Base-by-base conservation (phyloP, 2,888 invertebrate genomes). In the Zhengitettix transpicula region DNA sequence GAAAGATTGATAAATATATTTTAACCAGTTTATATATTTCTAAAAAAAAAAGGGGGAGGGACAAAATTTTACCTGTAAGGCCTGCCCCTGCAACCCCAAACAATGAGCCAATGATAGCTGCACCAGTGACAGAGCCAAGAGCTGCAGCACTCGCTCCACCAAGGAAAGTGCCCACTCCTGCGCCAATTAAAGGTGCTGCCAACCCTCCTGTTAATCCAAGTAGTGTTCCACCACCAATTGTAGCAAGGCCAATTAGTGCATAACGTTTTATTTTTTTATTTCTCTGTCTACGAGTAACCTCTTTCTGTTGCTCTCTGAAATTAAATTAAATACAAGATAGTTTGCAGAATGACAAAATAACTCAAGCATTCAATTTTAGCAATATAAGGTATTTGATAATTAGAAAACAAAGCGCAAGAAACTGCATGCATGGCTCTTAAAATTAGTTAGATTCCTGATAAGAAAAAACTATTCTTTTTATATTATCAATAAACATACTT, bases 31-130 rank as follows among this genome's bases (percentile, higher is more conserved):
- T 12, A 12, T 47, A 47, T 47, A n/a, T 28, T 28, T 28, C 28
- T 28, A 28, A 14, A 15, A 56, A 42, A 42, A 41, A 10, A 55
- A 55, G 14, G 16, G 54, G 16, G 16, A 54, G n/a, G 47, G 17
- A 57, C 42, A 1, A 12, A 51, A 17, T 15, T 14, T 52, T 64
- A 72, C 81, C 81, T 64, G 81, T 78, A 16, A 84, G 73, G 28
- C 83, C 83, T 53, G 83, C 84, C 41, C 84, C 84, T 44, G 83
- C 83, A 7, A 80, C 81, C 9, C 83, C 83, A 71, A 84, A 83
- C 61, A 83, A 68, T 1, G 81, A 81, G 2, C 82, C 81, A 55
- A 83, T 67, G 58, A 77, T 72, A 7, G 79, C 78, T 12, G 75
- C 72, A n/a, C 78, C 79, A 14, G 78, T 75, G 1, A 76, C 73